These are phyloP conservation scores for Hirtodrosophila cameraria DNA, from an alignment of 2,888 invertebrate species.

Conservation along the genomic window DNA sequence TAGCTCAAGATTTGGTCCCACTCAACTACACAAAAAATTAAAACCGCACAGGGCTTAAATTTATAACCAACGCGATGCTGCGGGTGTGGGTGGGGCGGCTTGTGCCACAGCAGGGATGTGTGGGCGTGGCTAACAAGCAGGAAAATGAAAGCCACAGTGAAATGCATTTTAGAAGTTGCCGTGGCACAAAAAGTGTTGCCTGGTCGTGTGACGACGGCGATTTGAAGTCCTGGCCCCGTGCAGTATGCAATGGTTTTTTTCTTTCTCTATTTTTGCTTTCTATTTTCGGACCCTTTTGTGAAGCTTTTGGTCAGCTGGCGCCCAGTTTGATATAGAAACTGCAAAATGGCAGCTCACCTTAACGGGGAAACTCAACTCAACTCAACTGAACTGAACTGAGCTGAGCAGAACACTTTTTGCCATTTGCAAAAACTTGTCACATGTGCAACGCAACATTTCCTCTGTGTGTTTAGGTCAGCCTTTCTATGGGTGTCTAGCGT, in stretches of 20 bases:
- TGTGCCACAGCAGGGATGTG: conserved; percentile 22
- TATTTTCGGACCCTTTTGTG: conserved; percentile 2
- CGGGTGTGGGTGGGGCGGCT: not conserved
- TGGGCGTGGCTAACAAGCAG: conserved; percentile 67
- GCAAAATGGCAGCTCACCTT: conserved; percentile 75
- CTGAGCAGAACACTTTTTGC: conserved; percentile 57
- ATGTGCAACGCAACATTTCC: conserved; percentile 76
- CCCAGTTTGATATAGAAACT: conserved; percentile 73
- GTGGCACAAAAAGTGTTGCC: conserved; percentile 53
- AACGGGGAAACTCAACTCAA: conserved; percentile 62
- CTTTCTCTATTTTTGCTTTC: conserved; percentile 7
- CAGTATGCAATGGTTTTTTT: conserved; percentile 32
- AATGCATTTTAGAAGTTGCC: conserved; percentile 72
- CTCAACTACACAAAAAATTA: conserved; percentile 45
- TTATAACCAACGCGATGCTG: conserved; percentile 64
- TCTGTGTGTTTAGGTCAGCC: conserved; percentile 41
- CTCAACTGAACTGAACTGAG: conserved; percentile 61
- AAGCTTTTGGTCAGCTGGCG: conserved; percentile 34
- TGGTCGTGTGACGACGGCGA: conserved; percentile 65
- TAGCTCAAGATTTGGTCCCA: conserved; percentile 57
- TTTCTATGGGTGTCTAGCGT: conserved; percentile 2
- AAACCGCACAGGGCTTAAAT: conserved; percentile 71
- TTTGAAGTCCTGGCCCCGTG: conserved; percentile 68
- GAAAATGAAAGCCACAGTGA: conserved; percentile 71
- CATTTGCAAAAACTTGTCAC: conserved; percentile 71